Conservation (phyloP, 2,797 vertebrate genomes). For the Valencia hispanica region DNA sequence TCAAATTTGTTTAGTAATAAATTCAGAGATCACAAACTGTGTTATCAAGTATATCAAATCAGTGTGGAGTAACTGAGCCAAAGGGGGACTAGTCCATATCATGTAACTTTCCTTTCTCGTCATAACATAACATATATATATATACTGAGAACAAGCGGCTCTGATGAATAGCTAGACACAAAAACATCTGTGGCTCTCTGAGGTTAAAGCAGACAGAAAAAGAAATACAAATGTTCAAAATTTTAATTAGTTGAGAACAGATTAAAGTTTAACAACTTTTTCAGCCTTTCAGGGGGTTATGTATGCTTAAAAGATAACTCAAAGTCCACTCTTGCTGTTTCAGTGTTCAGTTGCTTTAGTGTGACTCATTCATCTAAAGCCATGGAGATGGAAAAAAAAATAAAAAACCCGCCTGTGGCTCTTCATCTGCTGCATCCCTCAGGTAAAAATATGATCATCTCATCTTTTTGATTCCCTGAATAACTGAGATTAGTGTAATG, state of each 20-base stretch:
- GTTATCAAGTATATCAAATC: not conserved
- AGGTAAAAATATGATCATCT: conserved; percentile 11
- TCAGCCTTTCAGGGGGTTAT: not conserved
- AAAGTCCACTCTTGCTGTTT: not conserved
- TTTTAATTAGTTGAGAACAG: not conserved
- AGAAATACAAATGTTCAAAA: not conserved
- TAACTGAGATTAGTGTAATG: conserved; percentile 19
- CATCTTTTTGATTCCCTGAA: conserved; percentile 23
- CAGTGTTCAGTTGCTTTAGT: not conserved
- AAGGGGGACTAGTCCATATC: not conserved
- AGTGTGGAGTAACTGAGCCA: not conserved
- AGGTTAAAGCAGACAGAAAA: not conserved
- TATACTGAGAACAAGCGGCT: not conserved
- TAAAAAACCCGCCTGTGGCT: conserved; percentile 22
- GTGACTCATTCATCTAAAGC: conserved; percentile 28
- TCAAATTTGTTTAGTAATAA: not conserved
- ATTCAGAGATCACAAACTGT: not conserved
- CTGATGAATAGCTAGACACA: not conserved
- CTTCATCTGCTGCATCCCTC: conserved; percentile 5
- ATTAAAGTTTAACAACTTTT: not conserved
- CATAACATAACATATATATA: too few species aligned
- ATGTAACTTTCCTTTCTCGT: not conserved
- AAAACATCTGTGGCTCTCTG: not conserved
- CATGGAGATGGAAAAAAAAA: conserved; percentile 5
- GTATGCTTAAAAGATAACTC: not conserved